phyloP scores from a whole-genome alignment of 2,888 invertebrate species.

The Nephrotoma guestfalica region DNA sequence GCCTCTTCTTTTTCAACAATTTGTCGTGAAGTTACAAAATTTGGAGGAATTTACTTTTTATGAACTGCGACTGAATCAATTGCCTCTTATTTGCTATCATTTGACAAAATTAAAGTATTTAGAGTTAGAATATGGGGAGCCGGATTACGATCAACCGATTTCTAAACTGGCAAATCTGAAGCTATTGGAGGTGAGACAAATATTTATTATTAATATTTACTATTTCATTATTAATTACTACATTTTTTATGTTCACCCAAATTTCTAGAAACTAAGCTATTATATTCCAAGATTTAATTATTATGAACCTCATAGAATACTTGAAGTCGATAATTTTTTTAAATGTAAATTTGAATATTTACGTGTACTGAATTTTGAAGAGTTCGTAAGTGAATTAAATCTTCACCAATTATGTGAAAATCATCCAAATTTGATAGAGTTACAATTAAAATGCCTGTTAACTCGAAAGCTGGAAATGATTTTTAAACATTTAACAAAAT shows the following conservation, averaged over 20 bases:
- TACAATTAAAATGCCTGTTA: background rate
- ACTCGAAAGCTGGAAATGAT: background rate
- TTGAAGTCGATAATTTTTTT: background rate
- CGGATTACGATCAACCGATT: background rate
- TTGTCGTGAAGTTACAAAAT: background rate
- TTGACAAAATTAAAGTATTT: background rate
- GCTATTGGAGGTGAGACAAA: background rate
- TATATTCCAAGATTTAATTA: too few species aligned
- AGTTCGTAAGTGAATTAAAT: background rate
- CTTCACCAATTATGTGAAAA: background rate
- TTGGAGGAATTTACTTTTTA: background rate
- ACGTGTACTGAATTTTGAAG: background rate
- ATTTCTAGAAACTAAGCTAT: too few species aligned
- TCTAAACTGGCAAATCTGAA: background rate
- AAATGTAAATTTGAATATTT: background rate
- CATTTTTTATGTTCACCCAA: background rate
- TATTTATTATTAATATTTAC: too few species aligned
- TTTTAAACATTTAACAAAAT: background rate
- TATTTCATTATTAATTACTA: too few species aligned
- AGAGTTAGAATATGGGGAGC: background rate
- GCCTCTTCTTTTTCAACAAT: background rate
- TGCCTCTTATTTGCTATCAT: background rate
- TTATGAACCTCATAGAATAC: too few species aligned
- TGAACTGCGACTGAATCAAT: background rate
- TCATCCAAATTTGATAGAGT: background rate